Conservation (phyloP, 2,888 invertebrate genomes). For the Antheraea yamamai region DNA sequence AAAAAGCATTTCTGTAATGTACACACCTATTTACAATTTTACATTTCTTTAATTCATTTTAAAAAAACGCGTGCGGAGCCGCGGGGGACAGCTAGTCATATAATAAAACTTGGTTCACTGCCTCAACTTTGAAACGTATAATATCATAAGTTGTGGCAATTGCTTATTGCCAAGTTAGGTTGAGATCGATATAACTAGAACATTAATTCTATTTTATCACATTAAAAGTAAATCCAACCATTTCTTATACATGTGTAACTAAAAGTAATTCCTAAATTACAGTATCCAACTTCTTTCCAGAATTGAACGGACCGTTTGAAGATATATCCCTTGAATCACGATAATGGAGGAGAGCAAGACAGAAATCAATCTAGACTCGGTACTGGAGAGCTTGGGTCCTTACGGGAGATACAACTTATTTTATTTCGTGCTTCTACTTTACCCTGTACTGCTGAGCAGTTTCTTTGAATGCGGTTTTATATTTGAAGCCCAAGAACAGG, state of each 20-base stretch:
- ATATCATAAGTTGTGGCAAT: no score
- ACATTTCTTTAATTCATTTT: no score
- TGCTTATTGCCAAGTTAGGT: no score
- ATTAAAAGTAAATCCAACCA: background rate
- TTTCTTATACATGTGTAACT: background rate
- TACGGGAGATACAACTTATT: conserved; percentile 72
- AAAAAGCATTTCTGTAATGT: no score
- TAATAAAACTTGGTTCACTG: no score
- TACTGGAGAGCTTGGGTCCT: conserved; percentile 72
- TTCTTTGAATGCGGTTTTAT: conserved; percentile 77
- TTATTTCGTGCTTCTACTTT: conserved; percentile 69
- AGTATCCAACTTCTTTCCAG: conserved; percentile 43
- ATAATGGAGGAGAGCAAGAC: conserved; percentile 67
- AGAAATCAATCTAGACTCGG: conserved; percentile 74
- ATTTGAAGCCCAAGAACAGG: conserved; percentile 69
- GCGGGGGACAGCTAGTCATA: no score
- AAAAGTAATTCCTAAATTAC: background rate
- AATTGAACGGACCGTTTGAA: conserved; percentile 32
- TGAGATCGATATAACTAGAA: no score
- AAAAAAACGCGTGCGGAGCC: no score
- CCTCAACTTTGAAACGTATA: no score
- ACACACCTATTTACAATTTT: no score
- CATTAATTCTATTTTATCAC: no score
- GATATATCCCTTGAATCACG: conserved; percentile 21
- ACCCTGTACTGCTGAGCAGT: conserved; percentile 68